Conservation (phyloP, 2,797 vertebrate genomes). For the Rhodeus uyekii region DNA sequence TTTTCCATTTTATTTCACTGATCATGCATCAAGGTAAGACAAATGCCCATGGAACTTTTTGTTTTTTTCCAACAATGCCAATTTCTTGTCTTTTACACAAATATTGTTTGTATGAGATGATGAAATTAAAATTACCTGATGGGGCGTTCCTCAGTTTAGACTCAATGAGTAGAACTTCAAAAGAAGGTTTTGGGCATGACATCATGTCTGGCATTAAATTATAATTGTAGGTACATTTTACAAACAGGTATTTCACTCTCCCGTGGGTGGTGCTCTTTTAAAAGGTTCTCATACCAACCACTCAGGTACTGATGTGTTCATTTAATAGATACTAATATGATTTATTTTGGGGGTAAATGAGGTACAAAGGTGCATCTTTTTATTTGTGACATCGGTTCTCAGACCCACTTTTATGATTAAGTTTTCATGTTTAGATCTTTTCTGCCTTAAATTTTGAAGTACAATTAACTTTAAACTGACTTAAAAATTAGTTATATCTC, state of each 20-base stretch:
- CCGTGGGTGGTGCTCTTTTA: not conserved
- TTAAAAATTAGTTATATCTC: too few species aligned
- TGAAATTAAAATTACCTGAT: not conserved
- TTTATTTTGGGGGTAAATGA: not conserved
- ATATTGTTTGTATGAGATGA: not conserved
- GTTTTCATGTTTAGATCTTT: too few species aligned
- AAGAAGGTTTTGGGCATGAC: not conserved
- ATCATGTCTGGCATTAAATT: not conserved
- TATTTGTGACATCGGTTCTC: too few species aligned
- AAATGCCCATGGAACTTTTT: not conserved
- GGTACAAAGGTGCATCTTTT: not conserved
- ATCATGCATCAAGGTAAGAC: constrained; percentile 74
- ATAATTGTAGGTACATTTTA: not conserved
- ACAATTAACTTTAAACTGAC: too few species aligned
- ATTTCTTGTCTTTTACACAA: not conserved
- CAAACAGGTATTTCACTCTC: not conserved
- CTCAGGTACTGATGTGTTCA: not conserved
- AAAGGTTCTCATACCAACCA: not conserved
- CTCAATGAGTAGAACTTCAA: not conserved
- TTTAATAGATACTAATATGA: not conserved
- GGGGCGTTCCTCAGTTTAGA: not conserved
- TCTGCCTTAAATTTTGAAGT: too few species aligned
- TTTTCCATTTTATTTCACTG: constrained; percentile 19
- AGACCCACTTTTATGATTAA: too few species aligned
- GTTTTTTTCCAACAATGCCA: not conserved